Evolutionary conservation across 2,888 invertebrate genomes (phyloP).

Genomic region (Zootermopsis nevadensis): DNA sequence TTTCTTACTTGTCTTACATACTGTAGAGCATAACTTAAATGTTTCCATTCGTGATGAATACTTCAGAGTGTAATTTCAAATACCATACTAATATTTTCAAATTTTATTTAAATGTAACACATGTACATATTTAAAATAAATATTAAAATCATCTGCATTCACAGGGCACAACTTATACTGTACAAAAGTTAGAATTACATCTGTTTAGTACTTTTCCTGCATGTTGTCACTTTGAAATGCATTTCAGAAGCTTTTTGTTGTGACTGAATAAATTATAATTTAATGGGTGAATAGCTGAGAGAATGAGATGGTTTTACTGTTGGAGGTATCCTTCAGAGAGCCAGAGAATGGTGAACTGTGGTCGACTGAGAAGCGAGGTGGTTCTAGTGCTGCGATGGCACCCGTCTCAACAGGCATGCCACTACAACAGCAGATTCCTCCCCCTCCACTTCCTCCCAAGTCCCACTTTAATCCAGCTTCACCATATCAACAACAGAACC

Average conservation of each 20-base stretch:
- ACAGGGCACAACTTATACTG: not conserved
- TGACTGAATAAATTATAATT: not conserved
- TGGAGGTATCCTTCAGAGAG: constrained; percentile 61
- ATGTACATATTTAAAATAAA: not conserved
- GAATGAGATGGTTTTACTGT: not conserved
- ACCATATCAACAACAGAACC: constrained; percentile 31
- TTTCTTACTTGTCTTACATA: too few species aligned
- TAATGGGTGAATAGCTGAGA: not conserved
- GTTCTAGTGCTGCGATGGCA: constrained; percentile 23
- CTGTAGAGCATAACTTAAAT: too few species aligned
- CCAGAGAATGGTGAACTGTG: constrained; percentile 62
- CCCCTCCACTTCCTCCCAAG: constrained; percentile 34
- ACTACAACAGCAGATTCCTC: constrained; percentile 41
- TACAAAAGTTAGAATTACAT: not conserved
- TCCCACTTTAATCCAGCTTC: constrained; percentile 37
- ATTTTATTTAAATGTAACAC: not conserved
- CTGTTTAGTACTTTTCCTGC: not conserved
- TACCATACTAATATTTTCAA: not conserved
- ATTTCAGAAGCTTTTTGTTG: not conserved
- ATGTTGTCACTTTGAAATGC: not conserved
- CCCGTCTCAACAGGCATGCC: constrained; percentile 33
- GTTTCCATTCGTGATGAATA: not conserved
- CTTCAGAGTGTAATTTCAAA: not conserved
- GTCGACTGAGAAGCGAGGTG: constrained; percentile 59
- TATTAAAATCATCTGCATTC: not conserved